A percentile compares a stretch with the other conserved stretches of the same genome.
Evolutionary conservation across 2,888 invertebrate species (phyloP).

Genomic region (Acanthacorydalis orientalis): DNA sequence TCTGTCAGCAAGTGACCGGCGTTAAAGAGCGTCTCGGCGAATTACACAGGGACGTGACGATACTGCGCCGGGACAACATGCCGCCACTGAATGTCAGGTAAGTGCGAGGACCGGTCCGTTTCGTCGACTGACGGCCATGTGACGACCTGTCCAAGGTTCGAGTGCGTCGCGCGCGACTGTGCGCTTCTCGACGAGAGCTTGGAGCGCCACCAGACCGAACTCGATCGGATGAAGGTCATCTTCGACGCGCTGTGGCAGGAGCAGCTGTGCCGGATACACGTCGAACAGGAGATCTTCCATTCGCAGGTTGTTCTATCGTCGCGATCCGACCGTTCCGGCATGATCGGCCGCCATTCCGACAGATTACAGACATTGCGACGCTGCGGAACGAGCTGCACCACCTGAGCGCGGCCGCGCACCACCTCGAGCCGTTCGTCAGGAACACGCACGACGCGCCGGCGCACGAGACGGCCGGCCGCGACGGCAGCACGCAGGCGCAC

Average conservation of each 20-base stretch:
- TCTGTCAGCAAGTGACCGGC: constrained; percentile 39
- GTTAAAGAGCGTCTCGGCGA: constrained; percentile 49
- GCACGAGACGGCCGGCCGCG: constrained; percentile 8
- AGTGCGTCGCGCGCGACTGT: constrained; percentile 38
- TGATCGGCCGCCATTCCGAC: too few relatives aligned
- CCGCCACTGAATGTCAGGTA: constrained; percentile 21
- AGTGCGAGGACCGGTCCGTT: not conserved
- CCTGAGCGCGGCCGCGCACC: constrained; percentile 40
- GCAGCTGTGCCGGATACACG: constrained; percentile 47
- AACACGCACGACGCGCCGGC: constrained; percentile 20
- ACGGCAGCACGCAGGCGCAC: constrained; percentile 22
- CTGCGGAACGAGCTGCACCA: constrained; percentile 47
- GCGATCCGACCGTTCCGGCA: too few relatives aligned
- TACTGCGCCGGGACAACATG: constrained; percentile 36
- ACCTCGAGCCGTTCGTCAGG: constrained; percentile 47
- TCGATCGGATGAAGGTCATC: constrained; percentile 37
- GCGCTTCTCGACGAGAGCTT: constrained; percentile 39
- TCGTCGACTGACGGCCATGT: constrained; percentile 36
- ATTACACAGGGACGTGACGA: constrained; percentile 49
- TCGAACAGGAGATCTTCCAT: constrained; percentile 51
- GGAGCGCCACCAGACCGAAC: constrained; percentile 40
- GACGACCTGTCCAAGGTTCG: too few relatives aligned
- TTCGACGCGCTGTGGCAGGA: constrained; percentile 57
- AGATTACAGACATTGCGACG: constrained; percentile 39
- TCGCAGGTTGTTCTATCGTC: constrained; percentile 28